Evolutionary conservation across 1,140 invertebrate species (phyloP), one percentile per base, ranked within the genome.

Genomic region (Bombyx mandarina): DNA sequence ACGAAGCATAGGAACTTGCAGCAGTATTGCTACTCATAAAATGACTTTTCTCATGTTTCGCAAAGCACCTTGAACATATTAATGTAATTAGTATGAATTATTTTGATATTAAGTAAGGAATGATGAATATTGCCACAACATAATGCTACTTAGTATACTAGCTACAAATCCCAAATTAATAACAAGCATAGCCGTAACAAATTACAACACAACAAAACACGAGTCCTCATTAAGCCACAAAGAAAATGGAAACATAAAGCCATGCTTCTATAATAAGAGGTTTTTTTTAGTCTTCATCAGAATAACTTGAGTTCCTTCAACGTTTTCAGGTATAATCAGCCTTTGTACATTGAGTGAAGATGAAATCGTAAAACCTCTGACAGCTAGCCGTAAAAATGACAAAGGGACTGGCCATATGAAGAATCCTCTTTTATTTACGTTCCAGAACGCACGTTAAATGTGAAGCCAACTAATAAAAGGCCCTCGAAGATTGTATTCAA

Each of bases 341-440:
- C 54, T n/a, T 35, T 46, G 60, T 54, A 55, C 35, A 55, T 59
- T 43, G 55, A 50, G 57, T 59, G 60, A 61, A 63, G 65, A 73
- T 66, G 61, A 61, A 72, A 65, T 68, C 73, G 63, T 72, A 70
- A 76, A 68, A 65, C 63, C 66, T 70, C 69, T 71, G 64, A 72
- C 67, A 69, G 60, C 56, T 63, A 61, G 65, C 66, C 69, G 69
- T 76, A 74, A 76, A 71, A 73, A 72, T 69, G 67, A 76, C 73
- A 76, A 73, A 73, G 63, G 64, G 60, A 69, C 70, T 67, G 51
- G 26, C 64, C 66, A 67, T 71, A 76, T 68, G 70, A 72, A 69
- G 66, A 76, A 68, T 73, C 67, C 58, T 69, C 66, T 62, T 73
- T 73, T 70, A 73, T 71, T 72, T 70, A 63, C 60, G 67, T 61